Base-by-base conservation (phyloP, 2,797 vertebrate genomes). In the Dromococcyx pavoninus region DNA sequence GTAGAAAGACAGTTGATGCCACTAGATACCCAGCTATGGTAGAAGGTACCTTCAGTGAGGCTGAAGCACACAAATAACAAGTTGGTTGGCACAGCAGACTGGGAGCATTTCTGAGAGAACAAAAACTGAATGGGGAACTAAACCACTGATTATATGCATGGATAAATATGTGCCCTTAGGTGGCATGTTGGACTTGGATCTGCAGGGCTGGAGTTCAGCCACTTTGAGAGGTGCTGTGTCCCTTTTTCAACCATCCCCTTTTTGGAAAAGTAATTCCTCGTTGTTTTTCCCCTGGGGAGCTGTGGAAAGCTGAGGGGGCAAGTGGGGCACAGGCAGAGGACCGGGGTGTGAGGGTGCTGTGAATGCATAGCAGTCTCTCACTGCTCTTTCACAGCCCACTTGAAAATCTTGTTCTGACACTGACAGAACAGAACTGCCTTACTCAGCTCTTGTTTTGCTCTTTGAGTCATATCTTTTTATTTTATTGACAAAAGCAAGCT, bases 141-240 rank as follows among this genome's bases (percentile, higher is more conserved):
- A 58, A 51, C 2, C 2, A 46, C 2, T 0, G 5, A 3, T 56
- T 48, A 2, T 1, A 17, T 0, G 3, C 15, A n/a, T 23, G 27
- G 35, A 28, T 2, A 37, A 61, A 57, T 10, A 13, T 0, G 0
- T 53, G 14, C 14, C 39, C n/a, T 48, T 19, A 35, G 39, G 1
- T 1, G 10, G 7, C 5, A 2, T 9, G 37, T 1, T 7, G 33
- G 24, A 24, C n/a, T 7, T 10, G 22, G 50, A 43, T 79, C 39
- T 66, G 71, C 43, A 62, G 37, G 25, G 39, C 44, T 73, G 73
- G 14, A 33, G 28, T 3, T 64, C 15, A 51, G 62, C 51, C 46
- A 1, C 35, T 27, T 1, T 11, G 24, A 48, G 65, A 74, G 69
- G 24, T 17, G 16, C 7, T 10, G 11, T 2, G n/a, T 0, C 7